These are phyloP conservation scores for Porites lutea DNA, from an alignment of 64 coral and sea anemone genomes.

Conservation along the genomic window DNA sequence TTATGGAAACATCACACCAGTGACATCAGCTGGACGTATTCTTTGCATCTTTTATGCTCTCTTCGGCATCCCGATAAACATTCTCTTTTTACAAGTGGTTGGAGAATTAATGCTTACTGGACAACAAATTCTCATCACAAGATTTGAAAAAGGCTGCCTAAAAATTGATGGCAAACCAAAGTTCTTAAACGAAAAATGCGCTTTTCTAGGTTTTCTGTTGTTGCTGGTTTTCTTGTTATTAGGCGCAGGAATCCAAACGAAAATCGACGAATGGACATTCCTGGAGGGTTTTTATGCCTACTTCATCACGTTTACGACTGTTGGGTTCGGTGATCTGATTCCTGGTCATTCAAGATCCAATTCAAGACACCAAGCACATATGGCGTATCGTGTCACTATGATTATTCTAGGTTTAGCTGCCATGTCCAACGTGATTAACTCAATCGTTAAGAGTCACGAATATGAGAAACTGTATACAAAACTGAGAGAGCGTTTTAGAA, in stretches of 20 bases:
- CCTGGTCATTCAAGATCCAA: background rate
- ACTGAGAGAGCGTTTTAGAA: background rate
- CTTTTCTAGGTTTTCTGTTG: constrained; percentile 17
- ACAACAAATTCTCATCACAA: constrained; percentile 17
- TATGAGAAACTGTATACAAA: background rate
- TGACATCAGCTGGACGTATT: constrained; percentile 54
- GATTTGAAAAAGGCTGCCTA: constrained; percentile 41
- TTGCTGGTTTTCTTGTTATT: constrained; percentile 19
- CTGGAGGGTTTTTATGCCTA: constrained; percentile 63
- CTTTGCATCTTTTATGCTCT: constrained; percentile 86
- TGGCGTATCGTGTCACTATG: background rate
- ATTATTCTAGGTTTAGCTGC: constrained; percentile 13
- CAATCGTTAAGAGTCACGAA: background rate
- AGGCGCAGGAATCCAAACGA: background rate
- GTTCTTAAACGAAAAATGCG: constrained; percentile 38
- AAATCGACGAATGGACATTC: constrained; percentile 13
- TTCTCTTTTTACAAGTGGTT: constrained; percentile 56
- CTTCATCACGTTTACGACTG: constrained; percentile 70
- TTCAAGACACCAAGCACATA: background rate
- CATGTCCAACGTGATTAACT: constrained; percentile 33
- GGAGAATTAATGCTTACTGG: constrained; percentile 42
- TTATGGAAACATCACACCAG: constrained; percentile 82
- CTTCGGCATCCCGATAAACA: constrained; percentile 79
- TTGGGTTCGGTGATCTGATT: constrained; percentile 63
- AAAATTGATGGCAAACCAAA: constrained; percentile 33